Evolutionary conservation across 2,888 invertebrate genomes (phyloP).

Genomic region (Drosophila tanythrix): DNA sequence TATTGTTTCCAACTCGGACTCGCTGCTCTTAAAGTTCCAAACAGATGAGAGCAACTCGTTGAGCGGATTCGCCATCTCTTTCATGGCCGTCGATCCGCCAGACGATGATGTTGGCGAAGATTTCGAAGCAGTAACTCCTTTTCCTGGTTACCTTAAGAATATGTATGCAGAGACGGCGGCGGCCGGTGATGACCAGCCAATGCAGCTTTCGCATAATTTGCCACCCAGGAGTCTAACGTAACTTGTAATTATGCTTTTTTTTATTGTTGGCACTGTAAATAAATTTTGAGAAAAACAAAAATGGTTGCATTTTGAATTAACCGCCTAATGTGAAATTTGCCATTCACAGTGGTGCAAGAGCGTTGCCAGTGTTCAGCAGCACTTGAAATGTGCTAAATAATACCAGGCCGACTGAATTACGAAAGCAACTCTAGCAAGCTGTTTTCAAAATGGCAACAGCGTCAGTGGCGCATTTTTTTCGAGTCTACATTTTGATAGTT

Average conservation of each 20-base stretch:
- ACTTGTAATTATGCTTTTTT: constrained; percentile 13
- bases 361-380: not conserved
- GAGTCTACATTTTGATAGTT: constrained; percentile 35
- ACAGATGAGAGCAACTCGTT: constrained; percentile 95
- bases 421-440: constrained; percentile 41
- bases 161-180: constrained; percentile 69
- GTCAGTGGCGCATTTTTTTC: constrained; percentile 48
- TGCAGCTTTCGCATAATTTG: constrained; percentile 28
- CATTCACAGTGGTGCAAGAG: constrained; percentile 17
- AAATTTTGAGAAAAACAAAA: constrained; percentile 22
- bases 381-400: constrained; percentile 32
- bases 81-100: constrained; percentile 89
- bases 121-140: constrained; percentile 82
- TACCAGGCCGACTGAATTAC: constrained; percentile 31
- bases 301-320: not conserved
- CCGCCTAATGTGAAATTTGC: constrained; percentile 1
- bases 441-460: constrained; percentile 64
- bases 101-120: constrained; percentile 84
- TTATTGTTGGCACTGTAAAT: constrained; percentile 60
- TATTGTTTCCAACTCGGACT: constrained; percentile 94
- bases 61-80: constrained; percentile 96
- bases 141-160: constrained; percentile 84
- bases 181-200: constrained; percentile 5
- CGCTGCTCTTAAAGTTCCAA: constrained; percentile 93
- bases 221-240: constrained; percentile 50